Conservation (phyloP, 2,888 invertebrate genomes). For the Endomychus coccineus region DNA sequence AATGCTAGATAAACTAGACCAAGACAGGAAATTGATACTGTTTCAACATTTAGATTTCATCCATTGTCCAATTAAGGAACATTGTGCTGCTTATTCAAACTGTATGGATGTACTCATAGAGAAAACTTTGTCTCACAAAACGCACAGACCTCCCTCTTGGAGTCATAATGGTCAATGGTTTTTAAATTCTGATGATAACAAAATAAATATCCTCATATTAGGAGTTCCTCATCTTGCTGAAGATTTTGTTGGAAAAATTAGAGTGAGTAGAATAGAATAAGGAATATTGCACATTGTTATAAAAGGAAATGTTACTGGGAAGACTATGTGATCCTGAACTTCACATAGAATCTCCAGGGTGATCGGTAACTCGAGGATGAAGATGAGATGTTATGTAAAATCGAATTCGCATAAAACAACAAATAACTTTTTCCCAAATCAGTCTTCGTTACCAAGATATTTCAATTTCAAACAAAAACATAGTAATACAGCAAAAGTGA, state of each 20-base stretch:
- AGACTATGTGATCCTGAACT: no score
- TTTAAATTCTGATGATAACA: constrained; percentile 58
- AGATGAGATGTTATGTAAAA: no score
- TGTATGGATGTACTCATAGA: constrained; percentile 74
- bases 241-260: constrained; percentile 77
- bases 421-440: no score
- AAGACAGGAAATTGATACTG: constrained; percentile 88
- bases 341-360: no score
- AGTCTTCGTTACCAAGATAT: no score
- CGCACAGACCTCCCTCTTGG: constrained; percentile 59
- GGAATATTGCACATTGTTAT: constrained; percentile 9
- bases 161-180: constrained; percentile 58
- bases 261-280: constrained; percentile 46
- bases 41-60: constrained; percentile 94
- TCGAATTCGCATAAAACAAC: no score
- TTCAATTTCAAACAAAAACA: no score
- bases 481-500: no score
- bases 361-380: no score
- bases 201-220: constrained; percentile 80
- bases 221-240: constrained; percentile 82
- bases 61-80: constrained; percentile 89
- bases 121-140: constrained; percentile 60
- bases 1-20: constrained; percentile 86
- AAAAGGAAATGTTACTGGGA: no score
- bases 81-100: constrained; percentile 84